Percentiles rank a stretch among this genome's conserved stretches.
Evolutionary conservation across 2,113 vertebrate species (phyloP).

Genomic region (Glaucidium brasilianum): DNA sequence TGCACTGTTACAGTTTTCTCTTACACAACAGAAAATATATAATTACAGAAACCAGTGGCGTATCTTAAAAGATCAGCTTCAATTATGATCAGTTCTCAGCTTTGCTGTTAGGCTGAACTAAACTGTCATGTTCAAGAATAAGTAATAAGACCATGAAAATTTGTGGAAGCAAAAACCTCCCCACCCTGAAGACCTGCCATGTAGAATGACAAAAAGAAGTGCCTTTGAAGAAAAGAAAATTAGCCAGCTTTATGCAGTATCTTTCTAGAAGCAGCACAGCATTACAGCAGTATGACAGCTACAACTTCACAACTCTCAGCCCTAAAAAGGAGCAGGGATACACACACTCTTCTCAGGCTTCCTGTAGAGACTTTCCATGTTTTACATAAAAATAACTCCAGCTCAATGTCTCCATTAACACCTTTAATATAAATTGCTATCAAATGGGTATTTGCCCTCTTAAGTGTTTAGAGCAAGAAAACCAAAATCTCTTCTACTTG

Average conservation of each 20-base stretch:
- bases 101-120: neutral
- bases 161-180: neutral
- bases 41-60: neutral
- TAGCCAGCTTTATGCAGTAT: neutral
- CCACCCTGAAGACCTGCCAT: neutral
- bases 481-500: neutral
- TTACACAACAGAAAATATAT: neutral
- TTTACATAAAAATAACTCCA: neutral
- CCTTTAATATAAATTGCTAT: neutral
- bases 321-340: neutral
- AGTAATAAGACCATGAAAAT: neutral
- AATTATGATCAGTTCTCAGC: neutral
- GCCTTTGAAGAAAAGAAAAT: neutral
- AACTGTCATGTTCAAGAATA: neutral
- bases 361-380: neutral
- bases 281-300: neutral
- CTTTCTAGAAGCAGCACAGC: neutral
- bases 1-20: neutral
- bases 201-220: neutral
- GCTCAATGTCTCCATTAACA: neutral
- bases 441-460: neutral
- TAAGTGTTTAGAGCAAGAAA: neutral
- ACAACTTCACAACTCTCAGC: neutral
- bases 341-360: neutral
- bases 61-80: neutral